phyloP scores from a whole-genome alignment of 2,888 invertebrate genomes.

The Aquatica leii region DNA sequence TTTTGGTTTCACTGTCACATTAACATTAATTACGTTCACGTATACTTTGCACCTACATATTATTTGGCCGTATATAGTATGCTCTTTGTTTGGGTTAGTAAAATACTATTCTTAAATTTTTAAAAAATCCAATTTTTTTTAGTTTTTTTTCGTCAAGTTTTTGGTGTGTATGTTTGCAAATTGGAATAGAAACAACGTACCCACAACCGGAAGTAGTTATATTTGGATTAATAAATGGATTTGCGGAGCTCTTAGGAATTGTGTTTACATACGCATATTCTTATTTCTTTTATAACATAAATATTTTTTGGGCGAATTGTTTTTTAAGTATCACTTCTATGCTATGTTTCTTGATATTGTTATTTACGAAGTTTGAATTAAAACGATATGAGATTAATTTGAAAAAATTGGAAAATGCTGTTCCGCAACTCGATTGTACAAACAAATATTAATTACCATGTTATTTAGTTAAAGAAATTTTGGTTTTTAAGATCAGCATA shows the following conservation, averaged over 20 bases:
- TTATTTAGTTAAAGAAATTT: no score
- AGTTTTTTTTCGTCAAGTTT: no score
- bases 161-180: constrained; percentile 95
- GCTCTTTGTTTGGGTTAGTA: no score
- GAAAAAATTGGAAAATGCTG: no score
- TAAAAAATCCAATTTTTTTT: no score
- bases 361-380: constrained; percentile 44
- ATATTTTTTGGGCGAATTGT: constrained; percentile 42
- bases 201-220: constrained; percentile 96
- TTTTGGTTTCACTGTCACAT: constrained; percentile 68
- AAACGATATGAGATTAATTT: no score
- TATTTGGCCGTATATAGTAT: no score
- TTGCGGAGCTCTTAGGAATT: constrained; percentile 52
- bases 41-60: no score
- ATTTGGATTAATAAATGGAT: constrained; percentile 90
- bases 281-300: constrained; percentile 40
- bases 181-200: constrained; percentile 93
- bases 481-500: no score
- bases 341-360: constrained; percentile 33
- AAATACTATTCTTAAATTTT: no score
- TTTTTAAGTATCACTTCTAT: constrained; percentile 36
- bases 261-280: constrained; percentile 45
- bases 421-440: no score
- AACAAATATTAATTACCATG: no score
- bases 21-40: constrained; percentile 61